These are phyloP conservation scores for Petrolisthes cinctipes DNA, from an alignment of 2,888 invertebrate species.

Conservation along the genomic window DNA sequence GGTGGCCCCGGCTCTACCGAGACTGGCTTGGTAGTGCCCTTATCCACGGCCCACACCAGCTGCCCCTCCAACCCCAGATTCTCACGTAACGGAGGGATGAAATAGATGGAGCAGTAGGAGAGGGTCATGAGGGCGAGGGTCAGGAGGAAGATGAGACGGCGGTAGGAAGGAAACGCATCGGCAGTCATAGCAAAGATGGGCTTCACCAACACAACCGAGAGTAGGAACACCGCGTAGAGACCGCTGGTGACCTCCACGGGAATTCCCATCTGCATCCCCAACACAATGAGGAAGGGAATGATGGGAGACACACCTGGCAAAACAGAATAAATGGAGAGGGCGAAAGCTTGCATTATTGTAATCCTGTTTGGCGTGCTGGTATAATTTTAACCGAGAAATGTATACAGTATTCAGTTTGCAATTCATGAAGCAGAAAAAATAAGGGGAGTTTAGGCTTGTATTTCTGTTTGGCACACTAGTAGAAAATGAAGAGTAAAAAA, in stretches of 20 bases:
- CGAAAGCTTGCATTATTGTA: neutral
- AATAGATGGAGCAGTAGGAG: slow-evolving; percentile 8
- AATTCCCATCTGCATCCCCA: slow-evolving; percentile 57
- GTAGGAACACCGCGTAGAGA: slow-evolving; percentile 27
- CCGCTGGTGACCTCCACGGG: slow-evolving; percentile 49
- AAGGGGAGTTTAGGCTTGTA: neutral
- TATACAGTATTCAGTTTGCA: too few species aligned
- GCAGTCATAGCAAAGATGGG: slow-evolving; percentile 47
- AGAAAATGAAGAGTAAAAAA: neutral
- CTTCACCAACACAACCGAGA: slow-evolving; percentile 35
- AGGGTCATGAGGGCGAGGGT: slow-evolving; percentile 2
- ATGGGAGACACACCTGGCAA: slow-evolving; percentile 42
- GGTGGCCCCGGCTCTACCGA: neutral
- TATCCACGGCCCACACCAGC: neutral
- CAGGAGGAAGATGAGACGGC: slow-evolving; percentile 50
- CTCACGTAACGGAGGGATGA: slow-evolving; percentile 21
- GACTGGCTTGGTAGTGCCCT: neutral
- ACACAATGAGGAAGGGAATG: slow-evolving; percentile 59
- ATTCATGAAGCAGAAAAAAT: neutral
- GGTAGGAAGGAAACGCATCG: slow-evolving; percentile 35
- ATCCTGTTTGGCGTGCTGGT: neutral
- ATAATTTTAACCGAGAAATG: too few species aligned
- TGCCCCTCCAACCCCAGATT: neutral
- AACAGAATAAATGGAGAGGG: neutral
- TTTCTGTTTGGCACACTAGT: too few species aligned